phyloP scores from a whole-genome alignment of 92 coral and sea anemone genomes.

The Epizoanthus fatuus region DNA sequence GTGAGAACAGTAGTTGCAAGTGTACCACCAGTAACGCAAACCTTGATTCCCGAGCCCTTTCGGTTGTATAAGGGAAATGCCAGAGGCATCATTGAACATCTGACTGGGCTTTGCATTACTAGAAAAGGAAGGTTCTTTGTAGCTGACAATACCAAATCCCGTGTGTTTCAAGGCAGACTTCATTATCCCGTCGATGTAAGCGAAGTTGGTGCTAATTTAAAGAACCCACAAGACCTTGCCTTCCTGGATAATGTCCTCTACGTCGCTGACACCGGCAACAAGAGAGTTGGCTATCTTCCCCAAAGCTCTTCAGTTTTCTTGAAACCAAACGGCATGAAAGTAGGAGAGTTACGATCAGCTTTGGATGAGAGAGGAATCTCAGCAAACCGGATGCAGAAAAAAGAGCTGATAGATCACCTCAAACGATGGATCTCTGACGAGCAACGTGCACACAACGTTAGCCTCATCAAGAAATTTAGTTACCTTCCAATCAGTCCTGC shows the following conservation, averaged over 20 bases:
- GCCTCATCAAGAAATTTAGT: conserved; percentile 39
- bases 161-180: conserved; percentile 39
- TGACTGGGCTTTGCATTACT: conserved; percentile 51
- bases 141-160: conserved; percentile 47
- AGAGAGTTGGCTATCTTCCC: not conserved
- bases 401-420: conserved; percentile 28
- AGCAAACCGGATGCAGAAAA: not conserved
- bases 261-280: conserved; percentile 53
- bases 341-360: too few species aligned
- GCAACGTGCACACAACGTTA: conserved; percentile 44
- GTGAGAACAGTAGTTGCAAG: not conserved
- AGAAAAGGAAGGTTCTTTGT: conserved; percentile 49
- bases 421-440: conserved; percentile 35
- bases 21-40: conserved; percentile 17
- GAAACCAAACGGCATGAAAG: too few species aligned
- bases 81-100: conserved; percentile 29
- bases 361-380: too few species aligned
- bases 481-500: conserved; percentile 18
- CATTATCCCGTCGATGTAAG: conserved; percentile 57
- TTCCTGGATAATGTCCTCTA: conserved; percentile 20
- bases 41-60: conserved; percentile 48
- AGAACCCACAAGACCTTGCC: conserved; percentile 34
- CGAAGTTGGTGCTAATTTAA: conserved; percentile 40
- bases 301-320: too few species aligned
- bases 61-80: conserved; percentile 38